Percentiles rank a stretch among this genome's conserved stretches.
Evolutionary conservation across 2,113 vertebrate species (phyloP).

Genomic region (Mastomys coucha): DNA sequence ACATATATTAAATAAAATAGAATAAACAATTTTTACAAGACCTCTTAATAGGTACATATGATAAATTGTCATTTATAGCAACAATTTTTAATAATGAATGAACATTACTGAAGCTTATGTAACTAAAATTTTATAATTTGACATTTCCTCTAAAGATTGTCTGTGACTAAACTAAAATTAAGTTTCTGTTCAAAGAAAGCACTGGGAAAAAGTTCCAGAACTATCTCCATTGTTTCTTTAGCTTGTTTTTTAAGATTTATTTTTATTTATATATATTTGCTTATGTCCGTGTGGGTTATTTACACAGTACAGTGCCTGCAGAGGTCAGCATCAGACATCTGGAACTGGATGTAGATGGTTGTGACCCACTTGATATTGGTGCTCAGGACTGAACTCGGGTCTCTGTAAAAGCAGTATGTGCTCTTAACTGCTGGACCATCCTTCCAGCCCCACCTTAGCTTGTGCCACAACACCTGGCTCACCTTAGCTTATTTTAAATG

Average conservation of each 20-base stretch:
- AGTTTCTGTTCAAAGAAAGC: constrained; percentile 4
- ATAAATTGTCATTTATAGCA: constrained; percentile 1
- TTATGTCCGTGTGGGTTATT: background rate
- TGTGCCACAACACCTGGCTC: background rate
- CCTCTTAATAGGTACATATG: background rate
- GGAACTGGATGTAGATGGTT: background rate
- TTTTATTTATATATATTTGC: background rate
- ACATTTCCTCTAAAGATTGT: background rate
- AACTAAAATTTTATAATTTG: background rate
- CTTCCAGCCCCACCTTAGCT: background rate
- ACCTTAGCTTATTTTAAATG: constrained; percentile 27
- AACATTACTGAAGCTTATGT: background rate
- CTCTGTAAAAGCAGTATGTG: background rate
- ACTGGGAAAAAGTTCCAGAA: constrained; percentile 10
- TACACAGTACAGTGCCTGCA: background rate
- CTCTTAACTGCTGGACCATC: background rate
- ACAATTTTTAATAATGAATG: constrained; percentile 38
- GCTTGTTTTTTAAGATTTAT: background rate
- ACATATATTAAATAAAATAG: background rate
- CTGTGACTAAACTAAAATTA: background rate
- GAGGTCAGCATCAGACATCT: background rate
- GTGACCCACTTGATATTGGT: background rate
- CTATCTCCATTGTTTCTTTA: background rate
- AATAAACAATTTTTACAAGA: background rate
- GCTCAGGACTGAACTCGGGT: background rate